phyloP scores from a whole-genome alignment of 2,797 vertebrate genomes.

The Caiman crocodilus region DNA sequence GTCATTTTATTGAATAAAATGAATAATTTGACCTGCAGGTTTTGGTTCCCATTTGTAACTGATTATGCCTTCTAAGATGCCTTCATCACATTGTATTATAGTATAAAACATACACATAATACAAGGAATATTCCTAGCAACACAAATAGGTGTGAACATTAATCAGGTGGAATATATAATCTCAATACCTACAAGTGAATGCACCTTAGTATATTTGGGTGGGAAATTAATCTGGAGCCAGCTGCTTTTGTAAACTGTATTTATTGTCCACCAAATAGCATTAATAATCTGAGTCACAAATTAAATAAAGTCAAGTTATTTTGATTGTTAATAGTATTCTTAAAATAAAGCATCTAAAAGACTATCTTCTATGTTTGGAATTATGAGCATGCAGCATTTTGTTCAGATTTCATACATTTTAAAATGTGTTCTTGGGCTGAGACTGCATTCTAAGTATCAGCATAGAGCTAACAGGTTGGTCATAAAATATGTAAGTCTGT shows the following conservation, averaged over 20 bases:
- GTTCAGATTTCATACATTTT: not conserved
- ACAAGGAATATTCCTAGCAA: not conserved
- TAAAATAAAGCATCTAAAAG: not conserved
- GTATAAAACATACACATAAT: not conserved
- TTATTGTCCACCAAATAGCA: not conserved
- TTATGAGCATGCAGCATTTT: not conserved
- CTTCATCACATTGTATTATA: not conserved
- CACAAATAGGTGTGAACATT: not conserved
- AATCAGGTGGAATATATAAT: not conserved
- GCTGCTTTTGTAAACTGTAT: not conserved
- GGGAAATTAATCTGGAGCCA: not conserved
- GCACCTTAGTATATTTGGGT: not conserved
- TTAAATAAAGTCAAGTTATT: not conserved
- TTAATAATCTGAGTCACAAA: not conserved
- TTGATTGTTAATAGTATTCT: not conserved
- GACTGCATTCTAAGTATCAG: not conserved
- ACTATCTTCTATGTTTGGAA: not conserved
- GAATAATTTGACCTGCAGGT: not conserved
- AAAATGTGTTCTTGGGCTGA: not conserved
- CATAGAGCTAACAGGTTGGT: not conserved
- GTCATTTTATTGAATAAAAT: not conserved
- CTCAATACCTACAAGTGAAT: fast-evolving
- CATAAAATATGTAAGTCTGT: not conserved
- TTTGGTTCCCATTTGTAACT: not conserved
- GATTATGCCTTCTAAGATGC: not conserved